These are phyloP conservation scores for Aspidiotus destructor DNA, from an alignment of 2,888 invertebrate genomes.

Conservation along the genomic window DNA sequence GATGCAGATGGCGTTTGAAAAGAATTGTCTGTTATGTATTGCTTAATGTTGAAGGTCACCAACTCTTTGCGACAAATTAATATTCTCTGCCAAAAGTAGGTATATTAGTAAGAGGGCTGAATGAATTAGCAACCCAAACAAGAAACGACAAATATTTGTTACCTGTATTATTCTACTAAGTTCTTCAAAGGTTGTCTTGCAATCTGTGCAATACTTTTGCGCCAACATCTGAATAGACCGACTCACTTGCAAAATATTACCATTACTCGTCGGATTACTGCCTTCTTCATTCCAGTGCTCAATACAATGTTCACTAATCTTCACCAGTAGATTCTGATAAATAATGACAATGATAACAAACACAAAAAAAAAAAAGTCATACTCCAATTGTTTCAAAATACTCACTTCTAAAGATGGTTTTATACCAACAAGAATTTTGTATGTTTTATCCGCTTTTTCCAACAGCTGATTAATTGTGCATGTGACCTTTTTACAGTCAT, in stretches of 20 bases:
- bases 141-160: conserved; percentile 24
- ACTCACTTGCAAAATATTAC: conserved; percentile 52
- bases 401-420: conserved; percentile 76
- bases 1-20: conserved; percentile 35
- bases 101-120: not conserved
- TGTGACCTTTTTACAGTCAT: conserved; percentile 90
- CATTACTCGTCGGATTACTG: conserved; percentile 34
- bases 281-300: conserved; percentile 47
- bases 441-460: conserved; percentile 90
- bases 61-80: conserved; percentile 82
- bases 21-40: conserved; percentile 49
- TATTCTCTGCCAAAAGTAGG: conserved; percentile 56
- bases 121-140: not conserved
- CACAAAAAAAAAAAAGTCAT: too few species aligned
- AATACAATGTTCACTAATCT: conserved; percentile 75
- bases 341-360: too few species aligned
- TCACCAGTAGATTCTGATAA: conserved; percentile 55
- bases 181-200: conserved; percentile 89
- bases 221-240: conserved; percentile 87
- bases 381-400: not conserved
- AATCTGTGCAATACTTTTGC: conserved; percentile 90
- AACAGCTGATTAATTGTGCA: conserved; percentile 79
- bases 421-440: conserved; percentile 78
- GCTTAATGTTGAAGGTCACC: conserved; percentile 79
- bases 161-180: conserved; percentile 56